These are phyloP conservation scores for Mylabris phalerata DNA, from an alignment of 1,140 invertebrate species.

Conservation along the genomic window DNA sequence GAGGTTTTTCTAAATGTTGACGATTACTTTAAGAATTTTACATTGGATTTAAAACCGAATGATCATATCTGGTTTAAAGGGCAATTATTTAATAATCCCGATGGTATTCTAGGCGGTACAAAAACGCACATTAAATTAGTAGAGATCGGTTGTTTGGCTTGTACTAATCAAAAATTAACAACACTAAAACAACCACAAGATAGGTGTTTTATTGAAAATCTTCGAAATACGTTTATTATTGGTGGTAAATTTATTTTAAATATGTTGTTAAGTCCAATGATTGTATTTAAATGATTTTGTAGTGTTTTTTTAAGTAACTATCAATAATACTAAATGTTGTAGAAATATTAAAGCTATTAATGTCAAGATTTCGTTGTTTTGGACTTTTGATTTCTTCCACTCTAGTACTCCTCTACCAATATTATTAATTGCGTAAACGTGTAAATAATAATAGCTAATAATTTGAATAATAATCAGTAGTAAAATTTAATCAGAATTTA, in stretches of 20 bases:
- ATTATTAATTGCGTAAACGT: too few relatives aligned
- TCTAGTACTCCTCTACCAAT: too few relatives aligned
- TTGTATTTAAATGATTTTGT: slow-evolving; percentile 59
- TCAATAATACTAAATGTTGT: too few relatives aligned
- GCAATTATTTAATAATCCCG: slow-evolving; percentile 41
- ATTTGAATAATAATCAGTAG: too few relatives aligned
- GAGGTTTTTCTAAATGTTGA: slow-evolving; percentile 54
- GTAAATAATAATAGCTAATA: too few relatives aligned
- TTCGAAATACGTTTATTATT: slow-evolving; percentile 52
- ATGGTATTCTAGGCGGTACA: slow-evolving; percentile 50
- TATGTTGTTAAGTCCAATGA: slow-evolving; percentile 66
- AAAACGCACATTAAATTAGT: slow-evolving; percentile 52
- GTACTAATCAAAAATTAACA: slow-evolving; percentile 51
- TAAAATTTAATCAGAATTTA: too few relatives aligned
- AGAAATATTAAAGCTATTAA: too few relatives aligned
- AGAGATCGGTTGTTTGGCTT: slow-evolving; percentile 60
- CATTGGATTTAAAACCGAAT: slow-evolving; percentile 53
- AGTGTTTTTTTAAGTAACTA: neutral
- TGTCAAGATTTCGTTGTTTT: too few relatives aligned
- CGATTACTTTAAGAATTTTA: slow-evolving; percentile 65
- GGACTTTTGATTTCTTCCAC: too few relatives aligned
- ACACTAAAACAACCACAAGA: slow-evolving; percentile 45
- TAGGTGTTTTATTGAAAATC: slow-evolving; percentile 42
- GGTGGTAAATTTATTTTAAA: slow-evolving; percentile 67
- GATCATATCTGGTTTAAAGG: slow-evolving; percentile 70